phyloP scores from a whole-genome alignment of 1,140 invertebrate species.

The Pissodes strobi region DNA sequence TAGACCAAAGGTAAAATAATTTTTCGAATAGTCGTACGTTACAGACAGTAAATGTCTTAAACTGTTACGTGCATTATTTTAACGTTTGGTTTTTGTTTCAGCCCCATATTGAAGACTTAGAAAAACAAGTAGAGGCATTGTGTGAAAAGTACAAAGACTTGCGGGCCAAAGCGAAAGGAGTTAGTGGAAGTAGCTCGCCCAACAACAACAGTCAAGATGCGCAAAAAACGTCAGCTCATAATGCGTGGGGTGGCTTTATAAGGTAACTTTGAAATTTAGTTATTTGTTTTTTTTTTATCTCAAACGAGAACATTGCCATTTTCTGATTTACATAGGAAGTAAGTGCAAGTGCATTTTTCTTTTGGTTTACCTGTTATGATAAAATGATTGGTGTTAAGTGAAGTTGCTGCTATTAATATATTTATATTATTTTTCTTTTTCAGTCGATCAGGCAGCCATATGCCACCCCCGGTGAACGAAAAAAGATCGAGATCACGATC shows the following conservation, averaged over 20 bases:
- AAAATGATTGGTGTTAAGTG: too few relatives aligned
- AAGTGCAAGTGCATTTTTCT: too few relatives aligned
- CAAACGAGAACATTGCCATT: too few relatives aligned
- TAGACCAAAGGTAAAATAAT: constrained; percentile 72
- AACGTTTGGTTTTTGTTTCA: constrained; percentile 47
- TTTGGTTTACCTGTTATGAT: too few relatives aligned
- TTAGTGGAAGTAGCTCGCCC: constrained; percentile 63
- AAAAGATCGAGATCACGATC: constrained; percentile 57
- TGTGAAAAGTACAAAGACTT: constrained; percentile 77
- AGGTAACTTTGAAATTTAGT: constrained; percentile 53
- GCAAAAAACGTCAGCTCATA: constrained; percentile 60
- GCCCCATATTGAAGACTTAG: constrained; percentile 75
- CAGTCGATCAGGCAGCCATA: constrained; percentile 56
- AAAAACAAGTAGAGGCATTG: constrained; percentile 75
- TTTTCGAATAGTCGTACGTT: constrained; percentile 35
- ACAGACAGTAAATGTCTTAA: too few relatives aligned
- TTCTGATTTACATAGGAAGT: too few relatives aligned
- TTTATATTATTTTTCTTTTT: too few relatives aligned
- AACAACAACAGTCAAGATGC: constrained; percentile 54
- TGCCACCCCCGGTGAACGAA: constrained; percentile 46
- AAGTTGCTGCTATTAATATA: too few relatives aligned
- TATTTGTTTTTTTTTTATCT: too few relatives aligned
- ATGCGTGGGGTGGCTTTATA: constrained; percentile 70
- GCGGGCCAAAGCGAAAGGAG: constrained; percentile 66
- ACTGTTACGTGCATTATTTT: too few relatives aligned